Conservation (phyloP, 2,797 vertebrate species). For the Hoplostethus atlanticus region DNA sequence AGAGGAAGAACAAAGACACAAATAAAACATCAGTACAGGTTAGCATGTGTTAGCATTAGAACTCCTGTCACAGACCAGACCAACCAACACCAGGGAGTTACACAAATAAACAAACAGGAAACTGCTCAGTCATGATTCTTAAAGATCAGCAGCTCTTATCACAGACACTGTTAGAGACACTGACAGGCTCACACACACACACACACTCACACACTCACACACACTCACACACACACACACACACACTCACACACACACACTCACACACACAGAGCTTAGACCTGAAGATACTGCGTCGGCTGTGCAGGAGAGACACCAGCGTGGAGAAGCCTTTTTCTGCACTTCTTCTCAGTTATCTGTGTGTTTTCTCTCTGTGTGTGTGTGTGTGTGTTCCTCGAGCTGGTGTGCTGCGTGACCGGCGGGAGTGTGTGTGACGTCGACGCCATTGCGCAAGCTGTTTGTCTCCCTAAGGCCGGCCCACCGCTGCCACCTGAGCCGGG, state of each 20-base stretch:
- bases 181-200: constrained; percentile 6
- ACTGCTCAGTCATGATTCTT: constrained; percentile 50
- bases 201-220: not conserved
- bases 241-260: constrained; percentile 28
- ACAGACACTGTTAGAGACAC: constrained; percentile 3
- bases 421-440: constrained; percentile 56
- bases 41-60: not conserved
- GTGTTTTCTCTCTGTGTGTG: constrained; percentile 16
- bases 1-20: not conserved
- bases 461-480: constrained; percentile 52
- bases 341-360: constrained; percentile 30
- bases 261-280: constrained; percentile 35
- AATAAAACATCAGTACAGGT: not conserved
- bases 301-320: constrained; percentile 35
- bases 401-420: constrained; percentile 46
- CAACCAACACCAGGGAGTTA: too few species aligned
- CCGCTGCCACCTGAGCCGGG: constrained; percentile 45
- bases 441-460: constrained; percentile 82
- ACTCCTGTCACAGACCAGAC: not conserved
- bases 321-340: constrained; percentile 43
- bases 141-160: constrained; percentile 35
- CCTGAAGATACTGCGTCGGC: constrained; percentile 64
- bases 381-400: constrained; percentile 33
- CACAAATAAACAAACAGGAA: constrained; percentile 26
- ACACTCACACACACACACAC: constrained; percentile 11